Conservation (phyloP, 1,140 invertebrate genomes). For the Eurytemora carolleeae region DNA sequence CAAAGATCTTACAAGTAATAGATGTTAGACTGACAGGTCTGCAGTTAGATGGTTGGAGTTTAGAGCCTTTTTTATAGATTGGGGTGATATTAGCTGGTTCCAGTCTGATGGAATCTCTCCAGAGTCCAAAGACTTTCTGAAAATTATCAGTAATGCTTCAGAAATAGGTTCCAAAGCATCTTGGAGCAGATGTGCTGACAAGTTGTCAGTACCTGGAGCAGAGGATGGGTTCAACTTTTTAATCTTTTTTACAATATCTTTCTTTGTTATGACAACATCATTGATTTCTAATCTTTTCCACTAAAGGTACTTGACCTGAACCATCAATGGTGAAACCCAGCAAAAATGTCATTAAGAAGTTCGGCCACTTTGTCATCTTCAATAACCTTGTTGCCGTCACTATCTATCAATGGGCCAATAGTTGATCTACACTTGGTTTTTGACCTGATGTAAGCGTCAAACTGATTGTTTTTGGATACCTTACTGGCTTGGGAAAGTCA, state of each 20-base stretch:
- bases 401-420: background rate
- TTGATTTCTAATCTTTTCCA: background rate
- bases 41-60: slow-evolving; percentile 2
- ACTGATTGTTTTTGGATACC: background rate
- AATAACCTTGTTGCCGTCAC: background rate
- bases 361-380: background rate
- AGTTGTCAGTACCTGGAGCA: background rate
- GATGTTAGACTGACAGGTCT: background rate
- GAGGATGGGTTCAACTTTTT: background rate
- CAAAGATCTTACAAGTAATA: background rate
- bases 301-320: background rate
- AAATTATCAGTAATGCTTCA: background rate
- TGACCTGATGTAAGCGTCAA: background rate
- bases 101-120: background rate
- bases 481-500: background rate
- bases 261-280: background rate
- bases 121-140: background rate
- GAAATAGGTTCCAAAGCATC: background rate
- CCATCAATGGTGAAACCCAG: background rate
- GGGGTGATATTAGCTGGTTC: background rate
- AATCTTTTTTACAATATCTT: background rate
- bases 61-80: slow-evolving; percentile 2
- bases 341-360: background rate
- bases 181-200: background rate
- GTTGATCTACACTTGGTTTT: background rate